Evolutionary conservation across 2,888 invertebrate species (phyloP).

Genomic region (Andrena camellia): DNA sequence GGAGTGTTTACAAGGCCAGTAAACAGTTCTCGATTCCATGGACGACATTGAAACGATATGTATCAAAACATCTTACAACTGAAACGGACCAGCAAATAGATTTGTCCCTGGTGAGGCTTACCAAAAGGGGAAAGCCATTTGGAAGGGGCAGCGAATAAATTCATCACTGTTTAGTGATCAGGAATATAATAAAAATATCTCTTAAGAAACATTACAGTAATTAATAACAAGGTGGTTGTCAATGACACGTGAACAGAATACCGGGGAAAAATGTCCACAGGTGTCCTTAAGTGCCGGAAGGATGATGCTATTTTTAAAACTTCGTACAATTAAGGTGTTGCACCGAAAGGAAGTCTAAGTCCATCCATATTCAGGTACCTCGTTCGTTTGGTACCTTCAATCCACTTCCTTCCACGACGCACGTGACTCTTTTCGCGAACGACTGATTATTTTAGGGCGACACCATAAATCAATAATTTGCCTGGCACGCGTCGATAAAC

Average conservation of each 20-base stretch:
- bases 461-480: conserved; percentile 37
- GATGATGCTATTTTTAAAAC: conserved; percentile 71
- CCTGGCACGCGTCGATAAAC: conserved; percentile 16
- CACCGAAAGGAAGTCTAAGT: conserved; percentile 70
- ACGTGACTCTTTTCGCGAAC: conserved; percentile 72
- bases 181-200: background rate
- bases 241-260: conserved; percentile 15
- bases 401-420: conserved; percentile 61
- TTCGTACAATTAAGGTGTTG: conserved; percentile 55
- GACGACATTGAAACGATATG: too few relatives aligned
- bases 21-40: too few relatives aligned
- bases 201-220: background rate
- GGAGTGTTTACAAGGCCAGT: too few relatives aligned
- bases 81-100: too few relatives aligned
- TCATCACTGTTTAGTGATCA: too few relatives aligned
- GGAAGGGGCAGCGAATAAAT: too few relatives aligned
- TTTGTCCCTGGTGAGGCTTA: too few relatives aligned
- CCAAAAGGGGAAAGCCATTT: too few relatives aligned
- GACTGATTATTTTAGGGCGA: conserved; percentile 49
- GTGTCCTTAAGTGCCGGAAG: conserved; percentile 40
- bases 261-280: conserved; percentile 46
- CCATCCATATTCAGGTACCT: conserved; percentile 70
- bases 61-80: too few relatives aligned
- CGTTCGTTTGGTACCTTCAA: conserved; percentile 63
- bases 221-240: background rate